A percentile compares a stretch with the other conserved stretches of the same genome.
Evolutionary conservation across 1,140 invertebrate species (phyloP).

Genomic region (Anthonomus grandis): DNA sequence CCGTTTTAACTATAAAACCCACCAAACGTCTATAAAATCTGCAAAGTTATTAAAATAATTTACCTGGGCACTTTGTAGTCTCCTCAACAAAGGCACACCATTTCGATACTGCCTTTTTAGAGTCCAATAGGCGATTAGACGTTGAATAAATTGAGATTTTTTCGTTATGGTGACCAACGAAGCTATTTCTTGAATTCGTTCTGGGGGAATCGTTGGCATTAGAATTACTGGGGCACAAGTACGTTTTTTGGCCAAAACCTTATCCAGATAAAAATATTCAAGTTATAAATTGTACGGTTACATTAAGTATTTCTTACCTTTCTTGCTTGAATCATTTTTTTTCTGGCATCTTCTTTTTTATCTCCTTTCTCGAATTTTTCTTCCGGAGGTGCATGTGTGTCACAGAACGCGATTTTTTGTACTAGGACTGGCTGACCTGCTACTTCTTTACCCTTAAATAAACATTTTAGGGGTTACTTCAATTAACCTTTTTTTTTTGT

Average conservation of each 20-base stretch:
- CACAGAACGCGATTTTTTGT: conserved; percentile 94
- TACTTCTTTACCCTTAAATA: conserved; percentile 53
- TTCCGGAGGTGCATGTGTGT: conserved; percentile 86
- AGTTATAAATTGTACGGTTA: background rate
- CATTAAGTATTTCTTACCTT: conserved; percentile 46
- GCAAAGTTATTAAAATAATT: no score
- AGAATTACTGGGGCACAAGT: conserved; percentile 87
- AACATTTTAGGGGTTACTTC: no score
- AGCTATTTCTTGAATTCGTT: conserved; percentile 83
- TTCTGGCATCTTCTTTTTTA: conserved; percentile 54
- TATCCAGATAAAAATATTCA: background rate
- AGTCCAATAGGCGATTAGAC: conserved; percentile 91
- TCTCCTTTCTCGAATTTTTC: conserved; percentile 58
- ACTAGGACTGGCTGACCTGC: conserved; percentile 70
- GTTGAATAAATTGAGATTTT: conserved; percentile 83
- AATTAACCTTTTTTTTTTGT: no score
- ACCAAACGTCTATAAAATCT: no score
- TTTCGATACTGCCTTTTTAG: conserved; percentile 93
- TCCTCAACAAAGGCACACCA: conserved; percentile 88
- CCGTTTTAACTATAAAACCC: no score
- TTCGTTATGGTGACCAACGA: conserved; percentile 65
- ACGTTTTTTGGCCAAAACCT: conserved; percentile 71
- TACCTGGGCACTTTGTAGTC: conserved; percentile 69
- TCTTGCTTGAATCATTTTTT: conserved; percentile 76
- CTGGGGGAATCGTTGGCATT: conserved; percentile 90